A percentile compares a stretch with the other conserved stretches of the same genome.
These are phyloP conservation scores for Uromys caudimaculatus DNA, from an alignment of 2,797 vertebrate genomes.

Conservation along the genomic window DNA sequence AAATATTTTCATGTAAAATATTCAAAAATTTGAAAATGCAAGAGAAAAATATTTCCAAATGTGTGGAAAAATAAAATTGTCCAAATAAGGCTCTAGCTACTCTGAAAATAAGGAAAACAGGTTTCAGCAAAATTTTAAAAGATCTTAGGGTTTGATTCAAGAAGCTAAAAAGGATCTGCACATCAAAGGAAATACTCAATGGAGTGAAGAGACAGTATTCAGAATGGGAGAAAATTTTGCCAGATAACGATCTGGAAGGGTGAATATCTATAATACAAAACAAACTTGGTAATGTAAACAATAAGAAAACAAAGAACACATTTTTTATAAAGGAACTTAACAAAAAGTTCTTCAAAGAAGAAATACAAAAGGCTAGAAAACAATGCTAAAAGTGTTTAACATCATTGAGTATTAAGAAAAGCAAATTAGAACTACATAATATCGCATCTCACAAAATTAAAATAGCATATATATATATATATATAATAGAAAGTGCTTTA, in stretches of 20 bases:
- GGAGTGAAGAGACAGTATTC: not conserved
- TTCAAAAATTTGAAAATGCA: not conserved
- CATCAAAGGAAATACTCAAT: not conserved
- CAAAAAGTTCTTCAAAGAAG: not conserved
- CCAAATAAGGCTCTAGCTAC: not conserved
- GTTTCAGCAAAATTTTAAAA: not conserved
- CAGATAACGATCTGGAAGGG: not conserved
- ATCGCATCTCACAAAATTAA: not conserved
- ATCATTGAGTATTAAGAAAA: not conserved
- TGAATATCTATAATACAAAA: not conserved
- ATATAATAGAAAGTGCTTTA: not conserved
- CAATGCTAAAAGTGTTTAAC: not conserved
- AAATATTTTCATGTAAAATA: not conserved
- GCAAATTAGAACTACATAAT: not conserved
- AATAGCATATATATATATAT: not conserved
- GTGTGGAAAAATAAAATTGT: not conserved
- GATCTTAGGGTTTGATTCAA: not conserved
- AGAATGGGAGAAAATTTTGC: not conserved
- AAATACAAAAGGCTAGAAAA: not conserved
- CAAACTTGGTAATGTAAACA: not conserved
- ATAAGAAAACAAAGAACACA: not conserved
- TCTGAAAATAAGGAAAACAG: not conserved
- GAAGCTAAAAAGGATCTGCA: not conserved
- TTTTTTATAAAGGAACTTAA: not conserved
- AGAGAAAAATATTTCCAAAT: not conserved